These are phyloP conservation scores for Chloroceryle amazona DNA, from an alignment of 2,797 vertebrate genomes.

Conservation along the genomic window DNA sequence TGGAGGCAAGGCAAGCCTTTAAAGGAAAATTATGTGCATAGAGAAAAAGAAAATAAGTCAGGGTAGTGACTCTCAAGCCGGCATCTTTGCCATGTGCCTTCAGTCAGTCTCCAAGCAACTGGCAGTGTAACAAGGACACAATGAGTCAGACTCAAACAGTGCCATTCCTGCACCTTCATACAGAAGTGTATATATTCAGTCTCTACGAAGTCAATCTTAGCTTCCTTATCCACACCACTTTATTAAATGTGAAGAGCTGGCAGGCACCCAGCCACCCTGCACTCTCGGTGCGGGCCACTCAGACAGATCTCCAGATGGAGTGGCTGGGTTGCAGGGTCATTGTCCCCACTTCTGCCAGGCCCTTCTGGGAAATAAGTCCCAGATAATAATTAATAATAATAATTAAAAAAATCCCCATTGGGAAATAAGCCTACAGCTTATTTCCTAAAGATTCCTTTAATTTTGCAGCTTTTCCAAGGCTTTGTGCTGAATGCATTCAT, in stretches of 20 bases:
- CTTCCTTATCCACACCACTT: background rate
- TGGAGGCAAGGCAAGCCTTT: constrained; percentile 40
- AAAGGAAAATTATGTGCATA: constrained; percentile 62
- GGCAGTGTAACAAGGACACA: constrained; percentile 1
- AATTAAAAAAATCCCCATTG: no score
- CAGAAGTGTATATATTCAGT: background rate
- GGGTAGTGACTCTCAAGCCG: background rate
- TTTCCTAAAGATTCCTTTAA: background rate
- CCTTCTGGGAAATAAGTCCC: no score
- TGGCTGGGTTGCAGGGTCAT: background rate
- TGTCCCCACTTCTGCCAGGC: background rate
- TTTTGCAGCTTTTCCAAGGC: background rate
- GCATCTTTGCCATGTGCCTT: constrained; percentile 35
- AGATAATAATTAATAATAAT: no score
- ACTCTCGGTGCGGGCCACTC: accelerated
- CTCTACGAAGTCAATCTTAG: background rate
- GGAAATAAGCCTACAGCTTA: background rate
- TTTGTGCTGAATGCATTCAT: background rate
- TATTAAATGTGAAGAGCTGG: background rate
- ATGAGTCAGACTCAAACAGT: constrained; percentile 31
- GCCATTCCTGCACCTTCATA: background rate
- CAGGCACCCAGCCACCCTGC: background rate
- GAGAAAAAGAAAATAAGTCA: constrained; percentile 60
- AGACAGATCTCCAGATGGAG: background rate
- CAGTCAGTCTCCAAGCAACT: constrained; percentile 54